A percentile compares a stretch with the other conserved stretches of the same genome.
Evolutionary conservation across 2,797 vertebrate species (phyloP).

Genomic region (Gallirallus australis): DNA sequence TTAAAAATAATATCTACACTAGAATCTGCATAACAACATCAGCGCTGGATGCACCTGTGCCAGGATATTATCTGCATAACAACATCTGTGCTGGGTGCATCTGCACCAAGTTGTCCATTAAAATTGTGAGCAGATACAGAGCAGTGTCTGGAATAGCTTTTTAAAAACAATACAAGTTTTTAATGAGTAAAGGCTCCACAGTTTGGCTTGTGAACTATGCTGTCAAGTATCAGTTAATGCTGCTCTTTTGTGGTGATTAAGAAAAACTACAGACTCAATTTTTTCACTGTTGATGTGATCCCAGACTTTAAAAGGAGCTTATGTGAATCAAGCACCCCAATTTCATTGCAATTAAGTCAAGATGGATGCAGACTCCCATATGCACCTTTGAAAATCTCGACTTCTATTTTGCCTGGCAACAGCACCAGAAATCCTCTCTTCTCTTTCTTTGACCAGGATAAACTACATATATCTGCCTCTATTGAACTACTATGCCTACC

Average conservation of each 20-base stretch:
- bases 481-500: constrained; percentile 74
- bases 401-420: constrained; percentile 51
- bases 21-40: background rate
- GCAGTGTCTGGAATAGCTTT: background rate
- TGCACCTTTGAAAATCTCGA: background rate
- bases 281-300: background rate
- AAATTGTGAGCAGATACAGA: background rate
- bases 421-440: constrained; percentile 28
- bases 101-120: background rate
- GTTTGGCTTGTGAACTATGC: background rate
- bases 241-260: background rate
- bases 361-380: background rate
- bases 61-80: background rate
- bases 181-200: background rate
- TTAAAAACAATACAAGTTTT: background rate
- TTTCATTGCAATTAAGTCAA: background rate
- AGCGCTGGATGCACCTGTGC: no score
- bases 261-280: background rate
- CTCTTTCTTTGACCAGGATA: constrained; percentile 35
- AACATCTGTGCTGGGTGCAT: background rate
- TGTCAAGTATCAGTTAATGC: background rate
- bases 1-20: background rate
- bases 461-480: constrained; percentile 56
- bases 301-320: background rate
- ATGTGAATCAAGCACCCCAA: background rate